Percentiles rank a stretch among this genome's conserved stretches.
Conservation (phyloP, 2,888 invertebrate genomes). For the Chymomyza amoena region DNA sequence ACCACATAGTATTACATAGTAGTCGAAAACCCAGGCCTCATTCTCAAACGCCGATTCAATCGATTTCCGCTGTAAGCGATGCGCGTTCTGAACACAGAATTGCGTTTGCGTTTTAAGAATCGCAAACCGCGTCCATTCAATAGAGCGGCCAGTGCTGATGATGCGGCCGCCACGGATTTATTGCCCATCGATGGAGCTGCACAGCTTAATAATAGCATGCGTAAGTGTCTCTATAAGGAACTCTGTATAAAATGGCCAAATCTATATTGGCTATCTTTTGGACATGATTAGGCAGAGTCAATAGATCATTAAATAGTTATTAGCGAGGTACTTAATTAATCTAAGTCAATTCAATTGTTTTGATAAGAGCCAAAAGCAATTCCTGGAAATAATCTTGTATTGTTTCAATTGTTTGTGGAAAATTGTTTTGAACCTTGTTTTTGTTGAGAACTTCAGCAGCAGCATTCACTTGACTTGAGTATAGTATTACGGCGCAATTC, state of each 20-base stretch:
- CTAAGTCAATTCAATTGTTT: no score
- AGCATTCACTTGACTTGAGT: no score
- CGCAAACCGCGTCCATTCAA: constrained; percentile 68
- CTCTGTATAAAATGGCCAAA: no score
- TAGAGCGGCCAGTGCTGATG: constrained; percentile 68
- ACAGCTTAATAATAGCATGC: constrained; percentile 3
- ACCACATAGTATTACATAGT: constrained; percentile 1
- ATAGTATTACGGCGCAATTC: no score
- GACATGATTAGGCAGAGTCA: background rate
- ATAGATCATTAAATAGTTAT: background rate
- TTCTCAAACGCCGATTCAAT: background rate
- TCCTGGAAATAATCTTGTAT: no score
- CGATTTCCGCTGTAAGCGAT: constrained; percentile 31
- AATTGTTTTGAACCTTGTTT: no score
- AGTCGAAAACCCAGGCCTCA: background rate
- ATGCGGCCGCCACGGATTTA: constrained; percentile 35
- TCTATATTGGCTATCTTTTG: background rate
- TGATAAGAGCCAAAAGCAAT: no score
- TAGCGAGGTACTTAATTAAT: no score
- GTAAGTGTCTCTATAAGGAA: background rate
- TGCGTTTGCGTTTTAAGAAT: constrained; percentile 67
- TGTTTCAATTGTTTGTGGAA: no score
- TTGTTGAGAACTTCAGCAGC: no score
- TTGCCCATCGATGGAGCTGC: background rate
- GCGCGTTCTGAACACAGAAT: constrained; percentile 67